Percentiles rank a stretch among this genome's conserved stretches.
Conservation (phyloP, 2,888 invertebrate genomes). For the Sthenelais limicola region DNA sequence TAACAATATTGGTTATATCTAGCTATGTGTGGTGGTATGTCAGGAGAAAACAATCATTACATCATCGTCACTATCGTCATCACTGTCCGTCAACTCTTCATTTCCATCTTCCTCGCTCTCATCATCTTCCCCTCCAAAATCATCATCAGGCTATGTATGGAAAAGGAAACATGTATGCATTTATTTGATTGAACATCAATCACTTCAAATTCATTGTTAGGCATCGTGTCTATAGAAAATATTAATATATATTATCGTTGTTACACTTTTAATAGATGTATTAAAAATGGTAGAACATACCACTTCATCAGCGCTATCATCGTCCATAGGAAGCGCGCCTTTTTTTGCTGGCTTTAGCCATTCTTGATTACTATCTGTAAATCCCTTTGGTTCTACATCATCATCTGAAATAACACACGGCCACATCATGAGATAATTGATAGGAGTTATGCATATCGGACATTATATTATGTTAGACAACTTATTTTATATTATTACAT, state of each 20-base stretch:
- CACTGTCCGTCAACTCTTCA: constrained; percentile 67
- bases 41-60: neutral
- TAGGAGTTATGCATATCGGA: too few species aligned
- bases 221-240: too few species aligned
- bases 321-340: constrained; percentile 52
- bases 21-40: neutral
- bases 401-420: constrained; percentile 41
- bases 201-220: too few species aligned
- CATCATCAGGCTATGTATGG: constrained; percentile 61
- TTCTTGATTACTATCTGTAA: constrained; percentile 81
- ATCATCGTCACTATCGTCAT: constrained; percentile 51
- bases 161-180: too few species aligned
- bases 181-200: too few species aligned
- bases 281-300: constrained; percentile 22
- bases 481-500: too few species aligned
- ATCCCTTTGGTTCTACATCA: constrained; percentile 72
- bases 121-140: constrained; percentile 60
- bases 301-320: constrained; percentile 46
- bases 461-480: too few species aligned
- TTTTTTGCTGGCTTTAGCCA: constrained; percentile 78
- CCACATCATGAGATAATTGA: too few species aligned
- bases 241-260: too few species aligned
- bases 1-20: neutral
- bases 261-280: too few species aligned
- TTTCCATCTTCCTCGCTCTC: constrained; percentile 69